Base-by-base conservation (phyloP, 2,888 invertebrate species). In the Nemoura dubitans region DNA sequence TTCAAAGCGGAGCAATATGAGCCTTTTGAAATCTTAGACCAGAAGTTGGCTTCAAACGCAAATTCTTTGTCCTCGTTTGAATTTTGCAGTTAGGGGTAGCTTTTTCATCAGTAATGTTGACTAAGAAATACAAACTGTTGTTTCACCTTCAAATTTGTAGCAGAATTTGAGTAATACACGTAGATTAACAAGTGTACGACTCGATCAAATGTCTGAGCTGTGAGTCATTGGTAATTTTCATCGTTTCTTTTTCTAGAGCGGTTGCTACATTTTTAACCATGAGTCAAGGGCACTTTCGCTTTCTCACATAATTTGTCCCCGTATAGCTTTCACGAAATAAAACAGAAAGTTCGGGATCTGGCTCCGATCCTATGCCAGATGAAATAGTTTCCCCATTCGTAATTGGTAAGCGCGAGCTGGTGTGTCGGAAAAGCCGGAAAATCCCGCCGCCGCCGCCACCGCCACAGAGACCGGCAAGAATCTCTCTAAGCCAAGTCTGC, bases 341-440 rank as follows among this genome's bases (percentile, higher is more conserved):
- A 59, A 59, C 59, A 59, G 59, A 59, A 59, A 59, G 59, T 59
- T 59, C 59, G 21, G 21, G 59, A 59, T 59, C 59, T 59, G 59
- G 59, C 59, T 59, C 59, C 59, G 59, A 59, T 59, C 59, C 59
- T 59, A 59, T 36, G 10, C 16, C 59, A 59, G 59, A 59, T 59
- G 59, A 59, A 59, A 59, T 59, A 59, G 59, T 59, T 59, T 59
- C 59, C 14, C 59, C 59, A 59, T 3, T 59, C 59, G 59, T 59
- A 59, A 59, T 59, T 59, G 59, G 59, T 59, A 59, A 59, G 59
- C 59, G 59, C 59, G 10, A 36, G 36, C 21, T 21, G 59, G 59
- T 59, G 59, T 59, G 59, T 21, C 59, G 59, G 59, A 59, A 59
- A 59, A 59, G 59, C 59, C 59, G 59, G 59, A 59, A 59, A 59